Conservation (phyloP, 35 echinoderm and acorn worm species). For the Anneissia japonica region DNA sequence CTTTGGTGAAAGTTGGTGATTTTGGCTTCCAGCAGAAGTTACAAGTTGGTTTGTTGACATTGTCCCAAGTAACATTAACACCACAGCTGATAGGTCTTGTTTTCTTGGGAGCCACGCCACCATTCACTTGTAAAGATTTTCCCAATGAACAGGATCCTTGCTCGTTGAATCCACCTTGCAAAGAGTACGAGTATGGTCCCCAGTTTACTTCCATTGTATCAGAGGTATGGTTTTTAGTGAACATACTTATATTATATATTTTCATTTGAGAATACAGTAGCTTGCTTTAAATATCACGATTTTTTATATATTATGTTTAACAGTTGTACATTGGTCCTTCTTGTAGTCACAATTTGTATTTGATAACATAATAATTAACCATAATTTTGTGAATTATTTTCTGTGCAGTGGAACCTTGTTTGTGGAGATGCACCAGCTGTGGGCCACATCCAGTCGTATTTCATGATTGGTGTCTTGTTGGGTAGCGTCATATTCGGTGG, state of each 20-base stretch:
- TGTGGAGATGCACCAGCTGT: neutral
- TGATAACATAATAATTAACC: no score
- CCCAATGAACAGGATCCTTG: neutral
- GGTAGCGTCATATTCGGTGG: neutral
- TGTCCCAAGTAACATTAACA: slow-evolving; percentile 10
- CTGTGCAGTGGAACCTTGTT: neutral
- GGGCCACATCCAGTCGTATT: neutral
- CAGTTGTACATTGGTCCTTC: no score
- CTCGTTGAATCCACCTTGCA: slow-evolving; percentile 15
- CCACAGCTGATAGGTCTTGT: slow-evolving; percentile 39
- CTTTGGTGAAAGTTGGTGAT: slow-evolving; percentile 35
- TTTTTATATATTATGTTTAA: no score
- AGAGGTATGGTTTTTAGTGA: slow-evolving; percentile 29
- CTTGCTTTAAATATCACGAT: no score
- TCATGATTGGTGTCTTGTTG: neutral
- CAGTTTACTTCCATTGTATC: slow-evolving; percentile 55
- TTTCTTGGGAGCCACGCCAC: slow-evolving; percentile 36
- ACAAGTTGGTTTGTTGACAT: slow-evolving; percentile 6
- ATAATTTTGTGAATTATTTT: neutral
- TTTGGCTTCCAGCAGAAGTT: slow-evolving; percentile 41
- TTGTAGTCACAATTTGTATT: no score
- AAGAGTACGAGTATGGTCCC: slow-evolving; percentile 33
- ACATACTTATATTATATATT: no score
- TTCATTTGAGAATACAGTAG: no score
- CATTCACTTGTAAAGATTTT: neutral